Evolutionary conservation across 53 echinoderm and acorn worm genomes (phyloP), one percentile per base, ranked within the genome.

Genomic region (Astropecten irregularis): DNA sequence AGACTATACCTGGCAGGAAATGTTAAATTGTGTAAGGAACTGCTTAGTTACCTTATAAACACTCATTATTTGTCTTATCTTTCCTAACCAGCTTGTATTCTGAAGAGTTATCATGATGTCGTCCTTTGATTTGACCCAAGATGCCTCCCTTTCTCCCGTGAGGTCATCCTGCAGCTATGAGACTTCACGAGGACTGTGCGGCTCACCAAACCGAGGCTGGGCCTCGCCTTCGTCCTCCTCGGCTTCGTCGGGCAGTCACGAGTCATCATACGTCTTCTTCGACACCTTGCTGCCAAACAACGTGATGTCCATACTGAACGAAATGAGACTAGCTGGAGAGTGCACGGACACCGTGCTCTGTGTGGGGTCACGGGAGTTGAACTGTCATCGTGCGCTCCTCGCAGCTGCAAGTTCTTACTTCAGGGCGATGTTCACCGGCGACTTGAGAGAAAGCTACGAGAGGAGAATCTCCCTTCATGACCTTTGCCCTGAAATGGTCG

Each of bases 401-500:
- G 83, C 89, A 7, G 92, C 92, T 3, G 85, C 73, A 37, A 92
- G 92, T 62, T 85, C 72, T 18, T 92, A 89, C 66, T 92, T 92
- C 33, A 55, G 86, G 6, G 86, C 86, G 8, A 89, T 92, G 89
- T 92, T 92, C 22, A 68, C 92, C 3, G 56, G 82, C 25, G 83
- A 92, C 52, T 68, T 89, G 40, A 52, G 83, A 22, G 92, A 92
- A 60, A 92, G 89, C 58, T 42, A 63, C 42, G 82, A 85, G 9
- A 55, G 51, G 13, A 55, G 55, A 40, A 73, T 92, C 26, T 48
- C 57, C 39, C 63, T 92, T 35, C 86, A 37, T 2, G 89, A 84
- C 67, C 61, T 89, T 39, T 66, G 66, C 19, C 63, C 92, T 6
- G 59, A 58, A 3, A 81, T 71, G 60, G 51, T 92, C 0, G 68